Evolutionary conservation across 2,113 vertebrate genomes (phyloP).

Genomic region (Ammodytes marinus): DNA sequence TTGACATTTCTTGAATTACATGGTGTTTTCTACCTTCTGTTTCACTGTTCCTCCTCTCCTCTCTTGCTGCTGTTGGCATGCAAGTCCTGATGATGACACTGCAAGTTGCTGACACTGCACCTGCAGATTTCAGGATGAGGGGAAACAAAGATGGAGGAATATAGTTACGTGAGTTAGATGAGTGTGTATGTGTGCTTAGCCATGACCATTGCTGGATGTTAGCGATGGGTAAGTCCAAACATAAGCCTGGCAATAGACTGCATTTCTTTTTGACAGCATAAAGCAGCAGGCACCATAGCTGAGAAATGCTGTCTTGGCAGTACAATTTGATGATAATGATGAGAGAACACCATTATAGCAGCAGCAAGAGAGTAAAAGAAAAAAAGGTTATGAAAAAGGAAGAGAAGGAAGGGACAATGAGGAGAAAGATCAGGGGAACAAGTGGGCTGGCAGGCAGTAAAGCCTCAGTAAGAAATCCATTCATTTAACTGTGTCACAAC

Average conservation of each 20-base stretch:
- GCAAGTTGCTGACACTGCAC: conserved; percentile 56
- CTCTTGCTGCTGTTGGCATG: conserved; percentile 38
- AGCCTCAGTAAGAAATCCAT: conserved; percentile 21
- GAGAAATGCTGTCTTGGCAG: not conserved
- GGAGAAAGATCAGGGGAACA: conserved; percentile 15
- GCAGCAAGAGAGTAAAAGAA: not conserved
- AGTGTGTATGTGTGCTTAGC: conserved; percentile 18
- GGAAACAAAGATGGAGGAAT: conserved; percentile 22
- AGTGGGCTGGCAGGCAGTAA: conserved; percentile 15
- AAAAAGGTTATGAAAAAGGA: not conserved
- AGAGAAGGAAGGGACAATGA: not conserved
- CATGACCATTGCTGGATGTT: not conserved
- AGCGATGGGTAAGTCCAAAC: conserved; percentile 62
- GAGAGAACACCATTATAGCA: not conserved
- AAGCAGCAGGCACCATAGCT: not conserved
- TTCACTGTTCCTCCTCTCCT: conserved; percentile 22
- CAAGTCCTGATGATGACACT: conserved; percentile 53
- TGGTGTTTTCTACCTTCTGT: not conserved
- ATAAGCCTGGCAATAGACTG: conserved; percentile 9
- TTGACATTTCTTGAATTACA: not conserved
- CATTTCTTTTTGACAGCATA: not conserved
- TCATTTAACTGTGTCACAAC: conserved; percentile 51
- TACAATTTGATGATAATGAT: not conserved
- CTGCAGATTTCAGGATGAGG: conserved; percentile 44
- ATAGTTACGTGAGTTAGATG: conserved; percentile 10